Conservation (phyloP, 1,140 invertebrate species). For the Drosophila ananassae region DNA sequence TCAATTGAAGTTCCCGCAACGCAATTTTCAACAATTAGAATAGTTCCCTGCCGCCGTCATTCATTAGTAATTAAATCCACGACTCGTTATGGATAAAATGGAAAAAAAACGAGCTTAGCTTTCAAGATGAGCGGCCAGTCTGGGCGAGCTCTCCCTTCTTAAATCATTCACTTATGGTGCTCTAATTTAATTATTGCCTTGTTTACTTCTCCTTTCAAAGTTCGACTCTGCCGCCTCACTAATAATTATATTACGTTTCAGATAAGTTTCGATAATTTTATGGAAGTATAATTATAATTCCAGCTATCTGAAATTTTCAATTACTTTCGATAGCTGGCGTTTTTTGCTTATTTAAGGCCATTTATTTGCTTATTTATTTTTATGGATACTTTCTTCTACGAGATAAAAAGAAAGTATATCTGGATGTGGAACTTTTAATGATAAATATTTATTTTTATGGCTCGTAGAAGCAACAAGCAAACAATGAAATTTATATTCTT, state of each 20-base stretch:
- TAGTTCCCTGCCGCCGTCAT: not conserved
- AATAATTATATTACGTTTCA: not conserved
- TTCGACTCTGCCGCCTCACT: not conserved
- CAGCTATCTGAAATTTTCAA: not conserved
- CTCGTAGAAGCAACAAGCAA: not conserved
- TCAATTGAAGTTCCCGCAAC: conserved; percentile 7
- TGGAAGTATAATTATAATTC: not conserved
- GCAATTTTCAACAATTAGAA: conserved; percentile 42
- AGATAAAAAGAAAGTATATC: no score
- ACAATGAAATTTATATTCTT: not conserved
- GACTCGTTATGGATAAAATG: conserved; percentile 29
- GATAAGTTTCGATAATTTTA: conserved; percentile 7
- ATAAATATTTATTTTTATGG: not conserved
- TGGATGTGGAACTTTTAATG: not conserved
- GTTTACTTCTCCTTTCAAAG: not conserved
- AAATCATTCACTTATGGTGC: not conserved
- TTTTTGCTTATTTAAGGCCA: not conserved
- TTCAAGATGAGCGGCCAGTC: not conserved
- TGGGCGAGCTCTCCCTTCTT: not conserved
- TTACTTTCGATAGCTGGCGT: not conserved
- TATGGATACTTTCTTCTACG: no score
- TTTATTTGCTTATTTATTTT: no score
- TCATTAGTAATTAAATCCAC: conserved; percentile 16
- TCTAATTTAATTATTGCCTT: conserved; percentile 8
- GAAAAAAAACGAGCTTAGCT: not conserved